These are phyloP conservation scores for Xestia xanthographa DNA, from an alignment of 2,888 invertebrate species.

Conservation along the genomic window DNA sequence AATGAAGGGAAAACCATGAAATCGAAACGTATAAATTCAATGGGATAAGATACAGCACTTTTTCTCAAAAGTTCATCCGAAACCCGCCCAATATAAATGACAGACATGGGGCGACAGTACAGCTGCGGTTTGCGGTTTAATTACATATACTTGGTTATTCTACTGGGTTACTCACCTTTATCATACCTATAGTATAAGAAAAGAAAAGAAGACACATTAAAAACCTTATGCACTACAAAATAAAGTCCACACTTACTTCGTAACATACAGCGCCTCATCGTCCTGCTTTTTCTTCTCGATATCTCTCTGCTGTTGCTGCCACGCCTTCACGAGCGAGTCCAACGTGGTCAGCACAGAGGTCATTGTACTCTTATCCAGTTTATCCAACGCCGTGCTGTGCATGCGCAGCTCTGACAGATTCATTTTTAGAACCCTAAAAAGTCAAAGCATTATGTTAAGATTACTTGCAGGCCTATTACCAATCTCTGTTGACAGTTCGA, in stretches of 20 bases:
- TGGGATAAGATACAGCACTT: too few species aligned
- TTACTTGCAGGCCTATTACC: too few species aligned
- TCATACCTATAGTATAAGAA: not conserved
- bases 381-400: constrained; percentile 89
- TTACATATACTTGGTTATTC: too few species aligned
- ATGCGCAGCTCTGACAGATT: constrained; percentile 93
- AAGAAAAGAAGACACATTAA: not conserved
- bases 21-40: too few species aligned
- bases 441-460: not conserved
- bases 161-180: too few species aligned
- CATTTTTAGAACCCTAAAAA: constrained; percentile 91
- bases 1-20: too few species aligned
- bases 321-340: constrained; percentile 92
- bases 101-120: too few species aligned
- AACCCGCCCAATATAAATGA: too few species aligned
- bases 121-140: too few species aligned
- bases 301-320: constrained; percentile 94
- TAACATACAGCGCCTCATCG: constrained; percentile 94
- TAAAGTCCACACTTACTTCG: constrained; percentile 87
- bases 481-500: too few species aligned
- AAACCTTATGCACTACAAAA: not conserved
- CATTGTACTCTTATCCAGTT: constrained; percentile 84
- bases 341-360: constrained; percentile 89
- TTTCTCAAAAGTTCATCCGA: too few species aligned
- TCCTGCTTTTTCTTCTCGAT: constrained; percentile 92